Conservation (phyloP, 2,797 vertebrate species). For the Gadopsis bispinosus region DNA sequence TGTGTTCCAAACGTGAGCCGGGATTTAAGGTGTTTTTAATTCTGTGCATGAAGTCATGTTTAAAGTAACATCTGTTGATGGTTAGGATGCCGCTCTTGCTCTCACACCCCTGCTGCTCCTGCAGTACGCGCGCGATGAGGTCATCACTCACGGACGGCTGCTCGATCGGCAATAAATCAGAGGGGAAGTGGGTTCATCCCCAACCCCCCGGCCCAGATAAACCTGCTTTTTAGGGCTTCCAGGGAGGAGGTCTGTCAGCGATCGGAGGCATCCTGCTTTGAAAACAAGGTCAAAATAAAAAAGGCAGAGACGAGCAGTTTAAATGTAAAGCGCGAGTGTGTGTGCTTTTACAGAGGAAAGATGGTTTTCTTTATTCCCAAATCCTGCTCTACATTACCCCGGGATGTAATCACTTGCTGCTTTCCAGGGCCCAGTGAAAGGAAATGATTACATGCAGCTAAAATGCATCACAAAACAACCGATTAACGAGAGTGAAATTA, state of each 20-base stretch:
- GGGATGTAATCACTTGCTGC: conserved; percentile 82
- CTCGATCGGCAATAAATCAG: conserved; percentile 68
- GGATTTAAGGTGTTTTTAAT: neutral
- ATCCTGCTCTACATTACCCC: conserved; percentile 78
- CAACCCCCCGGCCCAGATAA: conserved; percentile 47
- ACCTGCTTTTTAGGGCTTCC: conserved; percentile 70
- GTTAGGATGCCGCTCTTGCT: conserved; percentile 77
- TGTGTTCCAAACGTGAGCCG: neutral
- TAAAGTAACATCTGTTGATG: conserved; percentile 86
- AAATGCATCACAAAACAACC: conserved; percentile 86
- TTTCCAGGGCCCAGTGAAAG: conserved; percentile 82
- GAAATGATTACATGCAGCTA: conserved; percentile 89
- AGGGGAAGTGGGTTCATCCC: conserved; percentile 39
- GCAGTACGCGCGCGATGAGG: conserved; percentile 73
- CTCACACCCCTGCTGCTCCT: conserved; percentile 78
- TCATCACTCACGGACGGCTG: conserved; percentile 79
- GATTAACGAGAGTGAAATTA: conserved; percentile 86
- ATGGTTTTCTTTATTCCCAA: conserved; percentile 73
- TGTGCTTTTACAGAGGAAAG: neutral
- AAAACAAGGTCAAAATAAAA: conserved; percentile 75
- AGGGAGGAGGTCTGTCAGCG: conserved; percentile 79
- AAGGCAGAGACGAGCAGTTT: conserved; percentile 12
- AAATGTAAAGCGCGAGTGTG: neutral
- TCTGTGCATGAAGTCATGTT: conserved; percentile 69
- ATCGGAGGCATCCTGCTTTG: conserved; percentile 66